Percentiles rank a stretch among this genome's conserved stretches.
phyloP scores from a whole-genome alignment of 2,797 vertebrate genomes.

The Macrochelys suwanniensis region DNA sequence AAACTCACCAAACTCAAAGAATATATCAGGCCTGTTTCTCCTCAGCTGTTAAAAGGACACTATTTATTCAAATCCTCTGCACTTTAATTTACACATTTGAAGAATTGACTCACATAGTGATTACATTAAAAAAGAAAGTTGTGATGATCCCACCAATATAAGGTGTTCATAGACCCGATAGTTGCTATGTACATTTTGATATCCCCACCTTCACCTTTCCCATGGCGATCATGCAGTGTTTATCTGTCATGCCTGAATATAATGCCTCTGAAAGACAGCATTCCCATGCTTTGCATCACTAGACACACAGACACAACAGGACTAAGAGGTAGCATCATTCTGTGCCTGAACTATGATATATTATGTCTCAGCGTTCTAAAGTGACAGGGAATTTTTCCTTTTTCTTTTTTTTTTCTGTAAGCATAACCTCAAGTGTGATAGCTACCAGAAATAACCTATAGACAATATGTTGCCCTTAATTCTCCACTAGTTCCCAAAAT shows the following conservation, averaged over 20 bases:
- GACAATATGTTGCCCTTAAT: not conserved
- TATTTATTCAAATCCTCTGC: not conserved
- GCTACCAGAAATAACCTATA: not conserved
- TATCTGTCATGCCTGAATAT: not conserved
- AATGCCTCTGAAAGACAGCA: not conserved
- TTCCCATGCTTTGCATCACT: not conserved
- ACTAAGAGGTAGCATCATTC: not conserved
- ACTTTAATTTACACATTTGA: not conserved
- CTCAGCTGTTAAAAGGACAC: not conserved
- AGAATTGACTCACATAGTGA: not conserved
- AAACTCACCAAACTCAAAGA: not conserved
- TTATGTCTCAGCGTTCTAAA: not conserved
- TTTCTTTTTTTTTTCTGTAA: too few species aligned
- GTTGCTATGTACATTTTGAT: not conserved
- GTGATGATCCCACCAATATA: not conserved
- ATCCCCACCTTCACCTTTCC: not conserved
- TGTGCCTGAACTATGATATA: accelerated
- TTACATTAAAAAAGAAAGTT: not conserved
- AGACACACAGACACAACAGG: not conserved
- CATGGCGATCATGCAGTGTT: not conserved
- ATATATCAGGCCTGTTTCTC: not conserved
- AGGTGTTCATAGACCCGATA: not conserved
- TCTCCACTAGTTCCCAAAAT: not conserved
- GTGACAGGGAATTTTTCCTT: not conserved
- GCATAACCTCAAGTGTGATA: not conserved